These are phyloP conservation scores for Hippocampus barbouri DNA, from an alignment of 2,113 vertebrate species.

Conservation along the genomic window DNA sequence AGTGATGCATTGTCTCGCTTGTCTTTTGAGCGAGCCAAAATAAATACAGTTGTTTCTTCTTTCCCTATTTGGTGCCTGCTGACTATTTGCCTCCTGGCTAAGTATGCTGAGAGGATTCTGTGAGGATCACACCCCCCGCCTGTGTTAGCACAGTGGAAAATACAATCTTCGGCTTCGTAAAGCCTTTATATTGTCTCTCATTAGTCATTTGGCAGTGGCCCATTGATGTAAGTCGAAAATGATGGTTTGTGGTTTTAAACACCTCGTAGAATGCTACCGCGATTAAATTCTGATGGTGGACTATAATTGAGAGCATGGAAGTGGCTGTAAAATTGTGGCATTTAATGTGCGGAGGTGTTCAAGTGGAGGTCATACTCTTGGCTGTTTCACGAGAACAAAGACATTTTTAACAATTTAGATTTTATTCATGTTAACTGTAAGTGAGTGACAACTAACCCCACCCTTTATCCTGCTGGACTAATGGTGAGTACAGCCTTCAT, in stretches of 20 bases:
- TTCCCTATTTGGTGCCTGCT: constrained; percentile 48
- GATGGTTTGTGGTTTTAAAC: constrained; percentile 6
- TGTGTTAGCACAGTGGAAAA: constrained; percentile 42
- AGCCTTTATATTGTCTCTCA: constrained; percentile 32
- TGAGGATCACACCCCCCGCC: constrained; percentile 31
- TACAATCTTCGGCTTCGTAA: constrained; percentile 37
- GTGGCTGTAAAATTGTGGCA: constrained; percentile 1
- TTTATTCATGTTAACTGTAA: no score
- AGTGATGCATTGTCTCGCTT: constrained; percentile 37
- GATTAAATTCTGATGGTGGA: constrained; percentile 4
- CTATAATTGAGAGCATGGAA: constrained; percentile 3
- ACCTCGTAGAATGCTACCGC: background rate
- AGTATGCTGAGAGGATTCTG: constrained; percentile 34
- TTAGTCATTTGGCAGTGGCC: constrained; percentile 32
- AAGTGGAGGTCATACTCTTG: constrained; percentile 4
- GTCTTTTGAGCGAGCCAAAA: constrained; percentile 46
- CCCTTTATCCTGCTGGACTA: no score
- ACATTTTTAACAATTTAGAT: background rate
- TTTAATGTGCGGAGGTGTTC: background rate
- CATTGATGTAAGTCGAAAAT: constrained; percentile 15
- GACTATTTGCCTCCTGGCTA: constrained; percentile 54
- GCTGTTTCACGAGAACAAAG: background rate
- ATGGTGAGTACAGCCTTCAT: no score
- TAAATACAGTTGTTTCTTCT: constrained; percentile 37
- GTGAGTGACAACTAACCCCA: no score